These are phyloP conservation scores for Herpetotheres cachinnans DNA, from an alignment of 2,113 vertebrate species.

Conservation along the genomic window DNA sequence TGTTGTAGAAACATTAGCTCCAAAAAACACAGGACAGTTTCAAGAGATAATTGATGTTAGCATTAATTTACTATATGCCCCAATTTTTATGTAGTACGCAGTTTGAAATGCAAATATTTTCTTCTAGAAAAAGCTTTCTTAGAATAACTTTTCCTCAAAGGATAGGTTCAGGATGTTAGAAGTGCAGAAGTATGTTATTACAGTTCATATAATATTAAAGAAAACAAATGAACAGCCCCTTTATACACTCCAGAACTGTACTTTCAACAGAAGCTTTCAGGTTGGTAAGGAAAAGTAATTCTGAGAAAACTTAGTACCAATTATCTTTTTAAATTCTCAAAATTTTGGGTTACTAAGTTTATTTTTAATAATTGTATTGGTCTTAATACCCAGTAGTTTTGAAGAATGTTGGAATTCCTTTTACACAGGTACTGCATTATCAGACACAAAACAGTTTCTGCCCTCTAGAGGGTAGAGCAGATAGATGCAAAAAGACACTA, in stretches of 20 bases:
- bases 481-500: background rate
- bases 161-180: background rate
- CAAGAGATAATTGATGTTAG: background rate
- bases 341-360: background rate
- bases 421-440: background rate
- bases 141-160: background rate
- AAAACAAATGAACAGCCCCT: accelerated
- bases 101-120: background rate
- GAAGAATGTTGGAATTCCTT: background rate
- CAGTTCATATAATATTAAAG: background rate
- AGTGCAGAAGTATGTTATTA: background rate
- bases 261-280: background rate
- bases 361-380: background rate
- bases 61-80: background rate
- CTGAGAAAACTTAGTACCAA: background rate
- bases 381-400: background rate
- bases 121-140: background rate
- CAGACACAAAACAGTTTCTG: background rate
- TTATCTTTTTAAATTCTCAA: background rate
- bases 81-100: background rate
- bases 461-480: background rate
- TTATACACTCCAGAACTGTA: background rate
- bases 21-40: background rate
- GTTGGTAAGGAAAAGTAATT: background rate
- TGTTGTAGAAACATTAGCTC: background rate